Evolutionary conservation across 2,113 vertebrate genomes (phyloP), one percentile per base, ranked within the genome.

Genomic region (Scartelaos histophorus): DNA sequence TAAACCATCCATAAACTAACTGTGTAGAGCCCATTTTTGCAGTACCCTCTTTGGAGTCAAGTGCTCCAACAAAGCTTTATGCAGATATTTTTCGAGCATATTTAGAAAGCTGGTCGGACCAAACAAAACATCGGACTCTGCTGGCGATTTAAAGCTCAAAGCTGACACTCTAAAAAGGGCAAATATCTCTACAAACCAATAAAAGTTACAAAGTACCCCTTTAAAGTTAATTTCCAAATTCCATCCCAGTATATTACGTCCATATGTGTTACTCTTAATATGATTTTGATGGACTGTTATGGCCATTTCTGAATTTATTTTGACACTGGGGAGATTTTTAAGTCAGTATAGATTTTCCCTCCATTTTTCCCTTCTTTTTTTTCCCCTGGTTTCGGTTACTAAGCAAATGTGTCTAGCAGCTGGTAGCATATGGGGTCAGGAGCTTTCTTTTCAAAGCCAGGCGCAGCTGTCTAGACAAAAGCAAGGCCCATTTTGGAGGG

Each of bases 381-480:
- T 58, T 16, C 4, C 47, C 4, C 47, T 51, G 81, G 87, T 66
- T 81, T 76, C 56, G 9, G 82, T 91, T 90, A 85, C 82, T 35
- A 45, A 78, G 87, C 81, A 83, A 86, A 86, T 86, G 83, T 71
- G 83, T 87, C 49, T 86, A 85, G 86, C 91, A 93, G 88, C 90
- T 93, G 91, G 87, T 86, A 76, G 79, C 77, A 88, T 90, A 76
- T 79, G 78, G 82, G 70, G 60, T 80, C 82, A 75, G 70, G 76
- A 62, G 58, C 57, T 61, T 70, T 70, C 71, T 1, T 70, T 0
- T 79, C 58, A 89, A 88, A 91, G 77, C 85, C 76, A 83, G 25
- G 83, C 77, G 82, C 89, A 92, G 91, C 87, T 92, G 92, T 90
- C 89, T 76, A 85, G 91, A 93, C 89, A 91, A 92, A 89, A 77